These are phyloP conservation scores for Carterocephalus palaemon DNA, from an alignment of 2,888 invertebrate genomes.

Conservation along the genomic window DNA sequence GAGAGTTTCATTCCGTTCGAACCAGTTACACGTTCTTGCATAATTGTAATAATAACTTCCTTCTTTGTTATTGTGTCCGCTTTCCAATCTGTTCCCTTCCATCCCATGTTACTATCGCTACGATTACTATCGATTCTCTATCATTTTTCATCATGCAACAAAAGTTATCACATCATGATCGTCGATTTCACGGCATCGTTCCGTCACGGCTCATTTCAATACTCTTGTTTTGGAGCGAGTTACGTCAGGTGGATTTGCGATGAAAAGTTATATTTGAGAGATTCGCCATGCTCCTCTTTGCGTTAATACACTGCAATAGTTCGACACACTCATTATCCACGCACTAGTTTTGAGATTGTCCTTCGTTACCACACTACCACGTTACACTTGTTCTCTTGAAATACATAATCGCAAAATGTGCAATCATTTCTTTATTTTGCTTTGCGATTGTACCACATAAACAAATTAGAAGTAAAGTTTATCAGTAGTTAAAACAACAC, in stretches of 20 bases:
- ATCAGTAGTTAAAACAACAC: neutral
- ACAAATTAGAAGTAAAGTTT: conserved; percentile 1
- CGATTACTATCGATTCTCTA: conserved; percentile 23
- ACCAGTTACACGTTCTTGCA: conserved; percentile 20
- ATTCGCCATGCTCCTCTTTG: conserved; percentile 48
- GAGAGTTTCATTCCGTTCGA: conserved; percentile 1
- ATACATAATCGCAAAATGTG: conserved; percentile 13
- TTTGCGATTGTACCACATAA: conserved; percentile 6
- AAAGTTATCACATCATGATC: conserved; percentile 37
- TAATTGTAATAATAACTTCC: conserved; percentile 26
- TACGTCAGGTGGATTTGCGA: conserved; percentile 32
- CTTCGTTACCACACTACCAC: conserved; percentile 21
- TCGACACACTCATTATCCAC: conserved; percentile 33
- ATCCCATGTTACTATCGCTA: conserved; percentile 17
- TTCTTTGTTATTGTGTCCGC: conserved; percentile 23
- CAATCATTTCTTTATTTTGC: conserved; percentile 8
- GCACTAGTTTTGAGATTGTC: conserved; percentile 20
- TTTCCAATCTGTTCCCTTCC: conserved; percentile 23
- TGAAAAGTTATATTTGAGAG: conserved; percentile 39
- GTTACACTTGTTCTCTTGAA: conserved; percentile 22
- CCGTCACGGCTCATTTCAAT: conserved; percentile 54
- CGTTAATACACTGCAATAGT: conserved; percentile 45
- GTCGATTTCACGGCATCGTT: conserved; percentile 52
- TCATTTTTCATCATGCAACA: conserved; percentile 25
- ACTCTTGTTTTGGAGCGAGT: conserved; percentile 49